phyloP scores from a whole-genome alignment of 1,140 invertebrate genomes.

The Amphibalanus amphitrite region DNA sequence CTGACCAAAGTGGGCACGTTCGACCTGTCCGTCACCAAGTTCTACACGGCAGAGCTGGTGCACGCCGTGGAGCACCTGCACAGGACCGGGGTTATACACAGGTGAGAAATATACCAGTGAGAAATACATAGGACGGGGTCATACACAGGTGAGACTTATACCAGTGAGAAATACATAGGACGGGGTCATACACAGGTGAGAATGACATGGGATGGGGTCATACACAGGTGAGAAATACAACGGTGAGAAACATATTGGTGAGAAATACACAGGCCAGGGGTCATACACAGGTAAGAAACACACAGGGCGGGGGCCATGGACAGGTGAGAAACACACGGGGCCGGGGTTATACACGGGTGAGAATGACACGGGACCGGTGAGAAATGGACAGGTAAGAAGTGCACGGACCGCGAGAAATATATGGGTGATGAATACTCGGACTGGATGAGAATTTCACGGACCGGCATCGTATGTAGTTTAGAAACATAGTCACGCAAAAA shows the following conservation, averaged over 20 bases:
- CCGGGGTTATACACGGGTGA: too few species aligned
- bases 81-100: constrained; percentile 74
- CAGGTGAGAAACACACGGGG: too few species aligned
- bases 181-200: neutral
- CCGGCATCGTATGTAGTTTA: too few species aligned
- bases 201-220: neutral
- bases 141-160: constrained; percentile 11
- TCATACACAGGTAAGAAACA: neutral
- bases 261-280: neutral
- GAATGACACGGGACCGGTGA: neutral
- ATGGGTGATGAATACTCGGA: too few species aligned
- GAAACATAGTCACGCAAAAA: too few species aligned
- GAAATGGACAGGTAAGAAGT: constrained; percentile 9
- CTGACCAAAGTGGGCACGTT: constrained; percentile 83
- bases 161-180: too few species aligned
- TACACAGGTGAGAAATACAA: neutral
- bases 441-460: too few species aligned
- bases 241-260: neutral
- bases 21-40: constrained; percentile 68
- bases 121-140: too few species aligned
- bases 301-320: neutral
- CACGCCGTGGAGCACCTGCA: constrained; percentile 84
- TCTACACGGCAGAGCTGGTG: constrained; percentile 87
- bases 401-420: too few species aligned
- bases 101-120: too few species aligned